phyloP scores from a whole-genome alignment of 2,113 vertebrate genomes.

The Carollia perspicillata region DNA sequence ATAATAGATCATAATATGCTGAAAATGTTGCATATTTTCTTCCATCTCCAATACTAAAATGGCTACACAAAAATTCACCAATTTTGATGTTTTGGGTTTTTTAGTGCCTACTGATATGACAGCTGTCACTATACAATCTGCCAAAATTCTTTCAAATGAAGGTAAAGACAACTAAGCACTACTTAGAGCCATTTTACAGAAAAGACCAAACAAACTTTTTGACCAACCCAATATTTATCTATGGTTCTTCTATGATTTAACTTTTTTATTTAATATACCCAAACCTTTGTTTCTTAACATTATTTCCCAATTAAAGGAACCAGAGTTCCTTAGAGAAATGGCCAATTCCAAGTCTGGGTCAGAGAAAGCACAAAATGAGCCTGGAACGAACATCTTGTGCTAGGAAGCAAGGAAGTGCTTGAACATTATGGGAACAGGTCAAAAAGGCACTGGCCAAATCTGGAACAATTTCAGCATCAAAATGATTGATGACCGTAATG shows the following conservation, averaged over 20 bases:
- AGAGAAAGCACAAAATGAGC: slow-evolving; percentile 17
- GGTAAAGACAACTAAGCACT: too few relatives aligned
- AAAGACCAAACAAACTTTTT: too few relatives aligned
- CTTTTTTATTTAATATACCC: slow-evolving; percentile 31
- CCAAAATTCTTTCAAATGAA: too few relatives aligned
- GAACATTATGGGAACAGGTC: neutral
- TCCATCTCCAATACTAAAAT: too few relatives aligned
- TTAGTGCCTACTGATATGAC: too few relatives aligned
- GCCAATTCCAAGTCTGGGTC: neutral
- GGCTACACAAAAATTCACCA: too few relatives aligned
- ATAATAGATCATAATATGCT: too few relatives aligned
- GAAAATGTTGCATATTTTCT: too few relatives aligned
- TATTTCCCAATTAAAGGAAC: neutral
- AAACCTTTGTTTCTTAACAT: neutral
- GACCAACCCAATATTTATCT: neutral
- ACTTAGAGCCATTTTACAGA: too few relatives aligned
- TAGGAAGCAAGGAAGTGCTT: neutral
- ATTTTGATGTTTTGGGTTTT: too few relatives aligned
- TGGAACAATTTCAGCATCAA: neutral
- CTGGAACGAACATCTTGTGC: slow-evolving; percentile 23
- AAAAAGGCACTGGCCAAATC: neutral
- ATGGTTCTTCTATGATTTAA: neutral
- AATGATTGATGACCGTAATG: neutral
- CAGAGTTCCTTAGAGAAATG: slow-evolving; percentile 11
- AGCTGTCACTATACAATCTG: too few relatives aligned